phyloP scores from a whole-genome alignment of 2,113 vertebrate species.

The Pachyramphus minor region DNA sequence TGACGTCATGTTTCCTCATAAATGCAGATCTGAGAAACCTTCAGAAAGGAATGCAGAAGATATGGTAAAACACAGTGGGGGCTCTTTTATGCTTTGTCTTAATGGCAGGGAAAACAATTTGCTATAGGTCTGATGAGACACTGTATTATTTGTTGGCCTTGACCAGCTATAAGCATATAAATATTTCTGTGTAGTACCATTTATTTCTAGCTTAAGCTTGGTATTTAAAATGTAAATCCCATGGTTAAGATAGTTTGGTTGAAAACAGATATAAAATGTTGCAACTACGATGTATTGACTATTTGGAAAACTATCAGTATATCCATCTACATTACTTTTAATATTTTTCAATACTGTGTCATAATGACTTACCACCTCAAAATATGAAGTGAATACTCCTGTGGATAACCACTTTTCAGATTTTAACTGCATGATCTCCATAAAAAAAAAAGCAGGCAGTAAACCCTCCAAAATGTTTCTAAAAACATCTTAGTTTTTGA shows the following conservation, averaged over 20 bases:
- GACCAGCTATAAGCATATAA: not conserved
- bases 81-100: not conserved
- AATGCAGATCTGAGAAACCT: not conserved
- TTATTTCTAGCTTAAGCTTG: not conserved
- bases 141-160: not conserved
- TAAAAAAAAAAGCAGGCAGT: not conserved
- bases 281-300: not conserved
- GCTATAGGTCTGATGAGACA: not conserved
- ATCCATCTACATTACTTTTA: not conserved
- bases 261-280: not conserved
- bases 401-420: not conserved
- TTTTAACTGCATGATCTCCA: not conserved
- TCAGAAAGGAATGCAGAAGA: not conserved
- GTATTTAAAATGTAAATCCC: not conserved
- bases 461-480: not conserved
- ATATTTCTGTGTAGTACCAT: not conserved
- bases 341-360: not conserved
- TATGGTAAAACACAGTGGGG: not conserved
- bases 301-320: not conserved
- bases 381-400: not conserved
- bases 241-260: not conserved
- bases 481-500: not conserved
- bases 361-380: not conserved
- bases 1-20: not conserved
- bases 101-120: not conserved